phyloP scores from a whole-genome alignment of 2,797 vertebrate species.

The Thaleichthys pacificus region DNA sequence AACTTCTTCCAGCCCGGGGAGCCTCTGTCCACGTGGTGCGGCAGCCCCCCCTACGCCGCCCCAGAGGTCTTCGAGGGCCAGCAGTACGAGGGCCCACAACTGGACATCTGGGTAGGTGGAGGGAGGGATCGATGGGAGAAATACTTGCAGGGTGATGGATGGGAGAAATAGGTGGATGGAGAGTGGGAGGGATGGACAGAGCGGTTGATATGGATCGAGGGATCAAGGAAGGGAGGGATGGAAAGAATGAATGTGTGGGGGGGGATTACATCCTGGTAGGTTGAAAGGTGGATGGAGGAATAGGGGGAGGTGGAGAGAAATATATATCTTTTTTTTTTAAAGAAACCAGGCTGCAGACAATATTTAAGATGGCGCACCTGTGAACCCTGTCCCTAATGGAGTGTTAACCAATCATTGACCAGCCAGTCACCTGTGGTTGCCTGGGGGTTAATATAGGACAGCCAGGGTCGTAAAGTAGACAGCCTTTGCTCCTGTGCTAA shows the following conservation, averaged over 20 bases:
- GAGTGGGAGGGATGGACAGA: no score
- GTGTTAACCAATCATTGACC: background rate
- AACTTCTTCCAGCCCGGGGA: constrained; percentile 97
- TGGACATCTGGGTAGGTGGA: constrained; percentile 95
- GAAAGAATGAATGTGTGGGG: background rate
- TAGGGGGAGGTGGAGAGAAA: no score
- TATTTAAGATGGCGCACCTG: no score
- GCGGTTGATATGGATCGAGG: no score
- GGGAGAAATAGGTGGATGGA: no score
- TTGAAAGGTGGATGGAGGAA: no score
- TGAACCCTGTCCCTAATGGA: no score
- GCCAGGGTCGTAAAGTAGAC: constrained; percentile 12
- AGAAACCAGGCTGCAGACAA: no score
- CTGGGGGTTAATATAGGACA: constrained; percentile 1
- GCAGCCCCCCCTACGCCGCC: constrained; percentile 96
- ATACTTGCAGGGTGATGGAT: no score
- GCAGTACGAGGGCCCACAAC: constrained; percentile 96
- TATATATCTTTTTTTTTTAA: no score
- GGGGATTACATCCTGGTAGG: no score
- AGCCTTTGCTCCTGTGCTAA: constrained; percentile 22
- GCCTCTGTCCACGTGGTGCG: constrained; percentile 94
- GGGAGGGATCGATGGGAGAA: no score
- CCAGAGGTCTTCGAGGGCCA: constrained; percentile 98
- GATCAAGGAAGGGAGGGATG: background rate
- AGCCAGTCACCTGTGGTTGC: background rate